Evolutionary conservation across 2,113 vertebrate genomes (phyloP).

Genomic region (Boleophthalmus pectinirostris): DNA sequence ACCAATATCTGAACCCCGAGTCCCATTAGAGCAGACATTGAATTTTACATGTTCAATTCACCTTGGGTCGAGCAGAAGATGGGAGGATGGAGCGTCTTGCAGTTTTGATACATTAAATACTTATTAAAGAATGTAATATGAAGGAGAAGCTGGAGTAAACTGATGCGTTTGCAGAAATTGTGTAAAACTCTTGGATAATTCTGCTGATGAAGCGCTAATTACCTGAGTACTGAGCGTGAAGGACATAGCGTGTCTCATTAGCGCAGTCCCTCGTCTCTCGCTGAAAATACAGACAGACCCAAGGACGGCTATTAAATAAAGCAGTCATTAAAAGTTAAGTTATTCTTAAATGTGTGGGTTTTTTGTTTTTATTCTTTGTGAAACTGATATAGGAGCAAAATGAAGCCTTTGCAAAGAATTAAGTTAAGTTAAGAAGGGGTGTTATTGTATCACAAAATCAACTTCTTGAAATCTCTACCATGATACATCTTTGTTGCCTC

Average conservation of each 20-base stretch:
- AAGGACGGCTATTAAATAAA: neutral
- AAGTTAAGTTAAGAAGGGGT: no score
- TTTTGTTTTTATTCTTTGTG: neutral
- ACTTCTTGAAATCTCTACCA: no score
- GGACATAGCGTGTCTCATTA: neutral
- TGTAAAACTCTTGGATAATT: neutral
- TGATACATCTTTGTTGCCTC: no score
- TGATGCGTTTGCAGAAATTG: slow-evolving; percentile 2
- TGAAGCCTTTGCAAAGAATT: no score
- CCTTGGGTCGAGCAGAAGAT: neutral
- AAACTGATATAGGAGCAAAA: neutral
- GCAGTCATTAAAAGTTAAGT: neutral
- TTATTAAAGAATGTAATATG: neutral
- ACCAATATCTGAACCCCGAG: neutral
- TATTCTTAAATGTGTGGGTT: no score
- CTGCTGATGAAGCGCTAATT: slow-evolving; percentile 1
- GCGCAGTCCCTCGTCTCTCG: neutral
- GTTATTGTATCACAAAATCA: no score
- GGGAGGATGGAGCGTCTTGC: no score
- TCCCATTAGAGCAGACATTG: neutral
- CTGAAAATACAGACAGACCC: neutral
- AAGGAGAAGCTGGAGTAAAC: neutral
- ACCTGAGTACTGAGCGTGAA: neutral
- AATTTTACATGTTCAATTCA: neutral
- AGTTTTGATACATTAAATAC: neutral